Conservation (phyloP, 2,113 vertebrate genomes). For the Microcebus murinus region DNA sequence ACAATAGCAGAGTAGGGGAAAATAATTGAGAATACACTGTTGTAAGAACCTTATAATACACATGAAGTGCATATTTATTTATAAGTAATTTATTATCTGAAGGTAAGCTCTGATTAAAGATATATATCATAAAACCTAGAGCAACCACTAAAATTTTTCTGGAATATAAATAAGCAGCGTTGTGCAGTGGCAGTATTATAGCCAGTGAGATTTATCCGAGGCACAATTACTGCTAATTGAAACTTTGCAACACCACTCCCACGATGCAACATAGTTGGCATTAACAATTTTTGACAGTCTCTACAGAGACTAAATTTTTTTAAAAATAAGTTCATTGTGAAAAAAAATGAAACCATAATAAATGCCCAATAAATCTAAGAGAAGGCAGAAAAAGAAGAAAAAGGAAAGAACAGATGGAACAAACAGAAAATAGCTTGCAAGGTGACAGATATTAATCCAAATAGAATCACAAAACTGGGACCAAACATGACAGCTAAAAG, state of each 20-base stretch:
- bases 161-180: background rate
- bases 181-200: too few relatives aligned
- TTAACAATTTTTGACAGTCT: too few relatives aligned
- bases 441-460: background rate
- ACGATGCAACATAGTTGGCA: too few relatives aligned
- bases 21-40: background rate
- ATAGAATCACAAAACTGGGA: background rate
- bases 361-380: background rate
- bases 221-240: too few relatives aligned
- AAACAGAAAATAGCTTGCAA: background rate
- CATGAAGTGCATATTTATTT: background rate
- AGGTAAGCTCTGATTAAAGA: background rate
- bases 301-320: too few relatives aligned
- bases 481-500: background rate
- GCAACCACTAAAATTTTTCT: background rate
- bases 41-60: background rate
- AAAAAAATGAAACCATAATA: background rate
- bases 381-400: background rate
- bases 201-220: too few relatives aligned
- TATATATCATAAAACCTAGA: background rate
- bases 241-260: background rate
- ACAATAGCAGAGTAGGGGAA: background rate
- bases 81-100: background rate
- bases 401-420: background rate
- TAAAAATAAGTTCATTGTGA: background rate